Percentiles rank a stretch among this genome's conserved stretches.
These are phyloP conservation scores for Dicrurus megarhynchus DNA, from an alignment of 2,113 vertebrate species.

Conservation along the genomic window DNA sequence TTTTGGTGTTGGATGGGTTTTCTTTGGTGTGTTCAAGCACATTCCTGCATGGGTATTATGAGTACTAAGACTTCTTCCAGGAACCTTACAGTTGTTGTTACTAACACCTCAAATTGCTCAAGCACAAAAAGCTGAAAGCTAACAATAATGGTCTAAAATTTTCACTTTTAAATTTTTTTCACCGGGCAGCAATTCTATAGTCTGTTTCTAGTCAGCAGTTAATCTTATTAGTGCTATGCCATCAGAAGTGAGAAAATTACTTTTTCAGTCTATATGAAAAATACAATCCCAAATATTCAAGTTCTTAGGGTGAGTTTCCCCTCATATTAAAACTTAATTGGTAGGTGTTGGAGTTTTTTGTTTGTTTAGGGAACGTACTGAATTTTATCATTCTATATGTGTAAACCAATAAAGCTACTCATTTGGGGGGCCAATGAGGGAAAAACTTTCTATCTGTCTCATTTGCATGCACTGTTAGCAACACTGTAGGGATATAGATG, in stretches of 20 bases:
- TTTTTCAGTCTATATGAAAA: not conserved
- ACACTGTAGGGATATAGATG: not conserved
- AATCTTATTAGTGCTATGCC: not conserved
- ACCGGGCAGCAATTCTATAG: not conserved
- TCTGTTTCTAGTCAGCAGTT: not conserved
- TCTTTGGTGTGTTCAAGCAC: not conserved
- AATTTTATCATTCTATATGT: not conserved
- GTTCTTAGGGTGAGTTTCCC: fast-evolving
- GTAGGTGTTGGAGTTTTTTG: not conserved
- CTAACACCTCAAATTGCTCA: not conserved
- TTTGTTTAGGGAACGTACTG: not conserved
- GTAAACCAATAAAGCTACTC: not conserved
- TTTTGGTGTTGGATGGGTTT: not conserved
- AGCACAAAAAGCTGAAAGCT: not conserved
- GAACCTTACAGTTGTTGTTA: not conserved
- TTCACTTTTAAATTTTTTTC: not conserved
- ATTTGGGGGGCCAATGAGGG: not conserved
- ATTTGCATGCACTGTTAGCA: not conserved
- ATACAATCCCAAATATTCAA: not conserved
- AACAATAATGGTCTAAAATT: not conserved
- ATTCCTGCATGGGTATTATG: not conserved
- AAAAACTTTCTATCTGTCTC: not conserved
- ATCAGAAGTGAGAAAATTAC: not conserved
- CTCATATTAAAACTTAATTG: not conserved
- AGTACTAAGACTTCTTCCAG: not conserved